Percentiles rank a stretch among this genome's conserved stretches.
phyloP scores from a whole-genome alignment of 2,113 vertebrate genomes.

The Caranx ignobilis region DNA sequence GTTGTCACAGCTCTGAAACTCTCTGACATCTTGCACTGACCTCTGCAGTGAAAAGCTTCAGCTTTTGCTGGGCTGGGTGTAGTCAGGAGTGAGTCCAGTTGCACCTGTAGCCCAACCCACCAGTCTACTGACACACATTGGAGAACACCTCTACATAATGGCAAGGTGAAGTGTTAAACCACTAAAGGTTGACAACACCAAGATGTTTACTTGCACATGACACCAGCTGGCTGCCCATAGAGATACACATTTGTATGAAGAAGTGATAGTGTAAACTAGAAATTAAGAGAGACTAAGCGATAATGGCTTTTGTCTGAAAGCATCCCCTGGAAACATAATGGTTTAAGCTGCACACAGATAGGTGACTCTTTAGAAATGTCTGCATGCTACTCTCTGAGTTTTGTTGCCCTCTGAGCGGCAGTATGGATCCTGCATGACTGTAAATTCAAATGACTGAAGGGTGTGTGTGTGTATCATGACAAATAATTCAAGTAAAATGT shows the following conservation, averaged over 20 bases:
- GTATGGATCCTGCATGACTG: background rate
- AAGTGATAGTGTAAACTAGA: background rate
- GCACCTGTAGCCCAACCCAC: background rate
- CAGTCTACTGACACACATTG: background rate
- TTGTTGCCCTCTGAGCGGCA: background rate
- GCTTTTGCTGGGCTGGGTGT: background rate
- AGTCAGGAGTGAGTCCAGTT: background rate
- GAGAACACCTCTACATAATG: background rate
- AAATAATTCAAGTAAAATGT: conserved; percentile 69
- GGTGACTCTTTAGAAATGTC: background rate
- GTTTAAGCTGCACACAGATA: background rate
- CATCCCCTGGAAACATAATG: background rate
- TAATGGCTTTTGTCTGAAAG: background rate
- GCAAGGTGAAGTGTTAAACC: background rate
- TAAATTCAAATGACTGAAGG: conserved; percentile 4
- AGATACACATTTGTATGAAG: background rate
- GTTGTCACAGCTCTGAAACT: background rate
- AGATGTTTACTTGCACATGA: background rate
- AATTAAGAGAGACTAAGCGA: background rate
- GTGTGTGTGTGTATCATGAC: conserved; percentile 41
- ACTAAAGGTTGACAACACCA: background rate
- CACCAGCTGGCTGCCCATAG: background rate
- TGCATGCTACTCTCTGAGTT: background rate
- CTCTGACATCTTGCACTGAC: background rate
- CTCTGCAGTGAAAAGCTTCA: background rate